Evolutionary conservation across 35 echinoderm and acorn worm species (phyloP), one percentile per base, ranked within the genome.

Genomic region (Ophioderma brevispina): DNA sequence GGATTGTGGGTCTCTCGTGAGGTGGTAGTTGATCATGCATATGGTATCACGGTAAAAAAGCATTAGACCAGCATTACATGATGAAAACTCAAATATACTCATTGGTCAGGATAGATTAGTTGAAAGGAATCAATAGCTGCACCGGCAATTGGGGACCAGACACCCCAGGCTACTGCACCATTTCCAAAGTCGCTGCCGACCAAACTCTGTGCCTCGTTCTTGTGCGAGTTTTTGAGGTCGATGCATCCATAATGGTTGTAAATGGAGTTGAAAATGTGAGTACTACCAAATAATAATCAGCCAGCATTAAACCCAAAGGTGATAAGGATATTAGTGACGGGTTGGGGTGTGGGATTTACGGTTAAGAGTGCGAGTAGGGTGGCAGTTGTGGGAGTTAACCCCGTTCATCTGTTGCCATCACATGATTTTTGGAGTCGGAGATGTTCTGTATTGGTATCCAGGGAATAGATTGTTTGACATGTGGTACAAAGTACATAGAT

Each of bases 121-220:
- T 78, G 34, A 78, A 75, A 81, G 33, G 56, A 33, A 40, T 98
- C 96, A 13, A 98, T 89, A 11, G 93, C 42, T 33, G 93, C 39
- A 30, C 96, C 96, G 30, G 90, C 89, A 33, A 98, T 33, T 1
- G 95, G 82, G 17, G 96, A 84, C 46, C 95, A 98, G 1, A 87
- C 35, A 1, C 96, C 96, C 93, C 93, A 98, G 1, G 93, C 93
- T 14, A 98, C 83, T 1, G 96, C 90, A 37, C 96, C 96, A n/a
- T n/a, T n/a, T n/a, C 96, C 96, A 98, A 17, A 98, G 40, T 33
- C 96, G 81, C 85, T 98, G 93, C 81, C 92, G 92, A 30, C 94
- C 94, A 59, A 90, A 98, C 37, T 94, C 90, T 15, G 6, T 25
- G n/a, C 28, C 28, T 15, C n/a, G 59, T 25, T 70, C 17, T 25